Percentiles rank a stretch among this genome's conserved stretches.
Evolutionary conservation across 2,888 invertebrate genomes (phyloP).

Genomic region (Melangyna quadrimaculata): DNA sequence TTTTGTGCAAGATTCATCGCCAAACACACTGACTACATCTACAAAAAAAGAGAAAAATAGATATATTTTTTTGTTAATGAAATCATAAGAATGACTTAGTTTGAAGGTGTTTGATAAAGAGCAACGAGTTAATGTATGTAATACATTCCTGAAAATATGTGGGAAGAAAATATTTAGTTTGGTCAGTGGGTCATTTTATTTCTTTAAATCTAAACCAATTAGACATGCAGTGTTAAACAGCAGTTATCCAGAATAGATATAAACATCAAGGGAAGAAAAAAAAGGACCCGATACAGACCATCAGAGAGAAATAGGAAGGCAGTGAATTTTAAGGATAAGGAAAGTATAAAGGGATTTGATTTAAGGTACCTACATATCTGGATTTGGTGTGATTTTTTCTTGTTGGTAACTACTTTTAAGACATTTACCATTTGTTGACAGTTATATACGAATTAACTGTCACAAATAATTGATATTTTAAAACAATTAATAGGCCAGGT

Average conservation of each 20-base stretch:
- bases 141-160: background rate
- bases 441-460: background rate
- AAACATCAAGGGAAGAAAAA: background rate
- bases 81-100: conserved; percentile 35
- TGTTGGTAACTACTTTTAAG: background rate
- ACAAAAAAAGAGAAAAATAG: conserved; percentile 82
- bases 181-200: conserved; percentile 17
- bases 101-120: conserved; percentile 12
- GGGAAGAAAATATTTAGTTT: conserved; percentile 20
- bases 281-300: conserved; percentile 16
- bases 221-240: conserved; percentile 55
- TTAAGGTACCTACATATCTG: background rate
- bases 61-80: conserved; percentile 57
- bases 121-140: conserved; percentile 27
- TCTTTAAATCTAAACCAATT: conserved; percentile 20
- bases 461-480: background rate
- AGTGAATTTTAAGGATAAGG: background rate
- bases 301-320: background rate
- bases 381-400: background rate
- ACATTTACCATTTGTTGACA: background rate
- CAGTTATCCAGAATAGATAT: conserved; percentile 16
- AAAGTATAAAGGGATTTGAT: background rate
- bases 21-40: conserved; percentile 94
- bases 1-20: conserved; percentile 84
- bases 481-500: too few species aligned